A percentile compares a stretch with the other conserved stretches of the same genome.
phyloP scores from a whole-genome alignment of 2,888 invertebrate genomes.

The Chymomyza procnemis region DNA sequence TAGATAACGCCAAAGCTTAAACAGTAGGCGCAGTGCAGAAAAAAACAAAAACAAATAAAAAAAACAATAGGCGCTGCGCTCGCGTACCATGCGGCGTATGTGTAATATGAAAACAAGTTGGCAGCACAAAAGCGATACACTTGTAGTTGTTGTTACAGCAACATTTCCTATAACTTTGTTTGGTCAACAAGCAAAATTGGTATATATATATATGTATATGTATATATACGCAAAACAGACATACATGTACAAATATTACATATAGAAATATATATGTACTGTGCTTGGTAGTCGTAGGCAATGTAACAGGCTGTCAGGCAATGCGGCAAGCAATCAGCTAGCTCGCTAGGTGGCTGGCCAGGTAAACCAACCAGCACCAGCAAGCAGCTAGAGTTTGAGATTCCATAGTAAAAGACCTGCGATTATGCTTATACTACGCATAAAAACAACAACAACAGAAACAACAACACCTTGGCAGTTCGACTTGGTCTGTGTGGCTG shows the following conservation, averaged over 20 bases:
- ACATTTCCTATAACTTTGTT: neutral
- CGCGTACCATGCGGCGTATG: constrained; percentile 26
- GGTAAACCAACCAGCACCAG: too few species aligned
- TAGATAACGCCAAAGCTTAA: neutral
- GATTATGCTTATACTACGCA: constrained; percentile 4
- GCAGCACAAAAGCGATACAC: neutral
- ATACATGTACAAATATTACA: too few species aligned
- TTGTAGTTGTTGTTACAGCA: neutral
- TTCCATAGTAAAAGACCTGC: neutral
- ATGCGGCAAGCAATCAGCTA: neutral
- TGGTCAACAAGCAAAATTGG: neutral
- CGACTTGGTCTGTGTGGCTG: constrained; percentile 9
- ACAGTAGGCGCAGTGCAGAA: neutral
- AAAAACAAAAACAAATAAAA: neutral
- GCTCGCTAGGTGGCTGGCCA: too few species aligned
- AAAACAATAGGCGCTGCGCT: too few species aligned
- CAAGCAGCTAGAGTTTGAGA: neutral
- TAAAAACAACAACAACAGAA: neutral
- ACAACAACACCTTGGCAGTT: constrained; percentile 10
- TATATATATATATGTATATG: neutral
- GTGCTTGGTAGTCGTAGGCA: neutral
- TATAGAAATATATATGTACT: neutral
- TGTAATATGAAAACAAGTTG: constrained; percentile 21
- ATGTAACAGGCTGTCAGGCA: neutral
- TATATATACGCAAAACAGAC: too few species aligned